Base-by-base conservation (phyloP, 2,113 vertebrate species). In the Gyps fulvus region DNA sequence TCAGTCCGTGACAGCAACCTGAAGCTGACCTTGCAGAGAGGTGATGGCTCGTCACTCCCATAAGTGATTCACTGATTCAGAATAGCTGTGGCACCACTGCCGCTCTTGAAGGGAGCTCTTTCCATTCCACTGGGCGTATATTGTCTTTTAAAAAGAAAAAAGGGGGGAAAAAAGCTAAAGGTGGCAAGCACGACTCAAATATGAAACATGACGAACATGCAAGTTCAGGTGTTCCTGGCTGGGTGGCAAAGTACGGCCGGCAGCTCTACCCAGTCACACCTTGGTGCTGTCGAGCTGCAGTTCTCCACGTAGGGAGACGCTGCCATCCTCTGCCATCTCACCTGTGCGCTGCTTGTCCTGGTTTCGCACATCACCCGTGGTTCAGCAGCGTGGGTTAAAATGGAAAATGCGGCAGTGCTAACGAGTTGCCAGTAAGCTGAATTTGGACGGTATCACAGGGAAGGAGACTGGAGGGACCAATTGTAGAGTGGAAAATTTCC, bases 161-260 rank as follows among this genome's bases (percentile, higher is more conserved):
- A 20, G 6, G 11, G 29, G 9, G 9, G 3, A 2, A 2, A n/a
- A 34, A 58, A 36, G 16, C 29, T 57, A 11, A 71, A 71, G 11
- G 21, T 54, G 77, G 11, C 25, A 74, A 50, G 26, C 31, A 3
- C 27, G 9, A 36, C 16, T 36, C 31, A 77, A 31, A 27, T 16
- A 16, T 2, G 43, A 71, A 78, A n/a, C 6, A 3, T 1, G 2
- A 58, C 0, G 2, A 52, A 59, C 1, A 0, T 10, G 7, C 8
- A 16, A 4, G 57, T 32, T 58, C 25, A 16, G 38, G 19, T 7
- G 1, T 73, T 73, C 27, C 59, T 84, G 6, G 0, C 32, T 58
- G 38, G 19, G 16, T 55, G 32, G 15, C 58, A 32, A 47, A 32
- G 4, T 36, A 9, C 3, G 1, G 20, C 38, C 65, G 20, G 50